Evolutionary conservation across 2,113 vertebrate species (phyloP).

Genomic region (Cinclus mexicanus): DNA sequence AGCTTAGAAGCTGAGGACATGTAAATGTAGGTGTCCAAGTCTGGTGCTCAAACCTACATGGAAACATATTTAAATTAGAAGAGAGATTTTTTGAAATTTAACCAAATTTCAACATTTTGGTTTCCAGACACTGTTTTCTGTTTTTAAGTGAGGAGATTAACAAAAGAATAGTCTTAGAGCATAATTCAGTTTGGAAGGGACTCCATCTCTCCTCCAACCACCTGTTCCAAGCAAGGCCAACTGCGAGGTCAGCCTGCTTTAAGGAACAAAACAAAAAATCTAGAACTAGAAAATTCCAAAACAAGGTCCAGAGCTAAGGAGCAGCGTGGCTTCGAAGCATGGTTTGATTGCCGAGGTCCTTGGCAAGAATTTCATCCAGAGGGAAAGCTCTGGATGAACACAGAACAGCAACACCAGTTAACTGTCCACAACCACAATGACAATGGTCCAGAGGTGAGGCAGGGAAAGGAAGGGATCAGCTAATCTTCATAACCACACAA

Average conservation of each 20-base stretch:
- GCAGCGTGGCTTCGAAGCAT: fast-evolving
- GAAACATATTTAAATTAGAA: not conserved
- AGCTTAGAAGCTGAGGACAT: not conserved
- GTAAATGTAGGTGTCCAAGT: not conserved
- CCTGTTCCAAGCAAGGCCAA: not conserved
- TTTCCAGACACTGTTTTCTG: not conserved
- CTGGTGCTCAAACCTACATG: not conserved
- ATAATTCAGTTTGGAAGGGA: not conserved
- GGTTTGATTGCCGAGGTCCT: not conserved
- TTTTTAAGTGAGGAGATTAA: not conserved
- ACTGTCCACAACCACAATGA: not conserved
- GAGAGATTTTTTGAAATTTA: not conserved
- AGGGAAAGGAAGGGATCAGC: not conserved
- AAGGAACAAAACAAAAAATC: not conserved
- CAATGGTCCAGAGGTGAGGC: not conserved
- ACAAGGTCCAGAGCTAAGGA: not conserved
- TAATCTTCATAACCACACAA: not conserved
- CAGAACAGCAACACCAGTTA: not conserved
- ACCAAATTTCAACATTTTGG: not conserved
- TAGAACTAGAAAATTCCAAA: not conserved
- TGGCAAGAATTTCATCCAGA: not conserved
- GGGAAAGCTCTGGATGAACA: not conserved
- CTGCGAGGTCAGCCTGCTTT: not conserved
- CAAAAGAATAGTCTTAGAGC: not conserved
- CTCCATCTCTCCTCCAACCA: not conserved